Conservation (phyloP, 2,888 invertebrate genomes). For the Isoperla grammatica region DNA sequence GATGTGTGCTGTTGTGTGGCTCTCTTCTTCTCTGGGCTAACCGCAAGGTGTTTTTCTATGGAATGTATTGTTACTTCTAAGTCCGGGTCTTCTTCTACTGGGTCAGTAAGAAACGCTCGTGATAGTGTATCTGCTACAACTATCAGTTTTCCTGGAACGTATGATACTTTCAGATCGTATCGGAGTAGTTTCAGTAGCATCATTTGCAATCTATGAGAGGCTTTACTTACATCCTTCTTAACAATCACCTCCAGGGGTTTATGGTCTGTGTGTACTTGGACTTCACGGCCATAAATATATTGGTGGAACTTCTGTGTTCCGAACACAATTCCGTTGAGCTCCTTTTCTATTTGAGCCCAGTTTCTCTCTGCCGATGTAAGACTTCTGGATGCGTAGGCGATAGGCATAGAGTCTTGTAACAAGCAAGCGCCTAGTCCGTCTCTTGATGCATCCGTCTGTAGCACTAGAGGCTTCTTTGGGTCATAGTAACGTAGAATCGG, state of each 20-base stretch:
- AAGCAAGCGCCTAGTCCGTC: slow-evolving; percentile 10
- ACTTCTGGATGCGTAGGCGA: slow-evolving; percentile 9
- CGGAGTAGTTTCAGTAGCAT: too few species aligned
- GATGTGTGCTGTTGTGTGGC: background rate
- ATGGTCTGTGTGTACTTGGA: slow-evolving; percentile 10
- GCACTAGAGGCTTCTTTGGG: too few species aligned
- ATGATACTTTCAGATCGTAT: slow-evolving; percentile 8
- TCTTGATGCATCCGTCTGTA: background rate
- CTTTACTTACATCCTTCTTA: slow-evolving; percentile 5
- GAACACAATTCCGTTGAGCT: slow-evolving; percentile 10
- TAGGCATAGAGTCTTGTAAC: background rate
- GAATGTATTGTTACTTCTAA: slow-evolving; percentile 12
- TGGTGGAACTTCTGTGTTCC: slow-evolving; percentile 10
- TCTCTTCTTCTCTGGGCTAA: slow-evolving; percentile 10
- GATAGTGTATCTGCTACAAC: slow-evolving; percentile 17
- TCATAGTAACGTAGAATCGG: too few species aligned
- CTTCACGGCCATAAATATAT: slow-evolving; percentile 2
- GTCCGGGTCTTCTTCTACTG: slow-evolving; percentile 12
- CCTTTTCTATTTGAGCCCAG: slow-evolving; percentile 14
- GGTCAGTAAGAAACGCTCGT: slow-evolving; percentile 1
- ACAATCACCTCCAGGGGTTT: slow-evolving; percentile 14
- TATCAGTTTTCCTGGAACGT: slow-evolving; percentile 2
- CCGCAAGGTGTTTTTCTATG: slow-evolving; percentile 6
- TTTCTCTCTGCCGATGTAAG: slow-evolving; percentile 3
- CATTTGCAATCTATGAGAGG: too few species aligned